A percentile compares a stretch with the other conserved stretches of the same genome.
Conservation (phyloP, 1,140 invertebrate genomes). For the Augochlora pura region DNA sequence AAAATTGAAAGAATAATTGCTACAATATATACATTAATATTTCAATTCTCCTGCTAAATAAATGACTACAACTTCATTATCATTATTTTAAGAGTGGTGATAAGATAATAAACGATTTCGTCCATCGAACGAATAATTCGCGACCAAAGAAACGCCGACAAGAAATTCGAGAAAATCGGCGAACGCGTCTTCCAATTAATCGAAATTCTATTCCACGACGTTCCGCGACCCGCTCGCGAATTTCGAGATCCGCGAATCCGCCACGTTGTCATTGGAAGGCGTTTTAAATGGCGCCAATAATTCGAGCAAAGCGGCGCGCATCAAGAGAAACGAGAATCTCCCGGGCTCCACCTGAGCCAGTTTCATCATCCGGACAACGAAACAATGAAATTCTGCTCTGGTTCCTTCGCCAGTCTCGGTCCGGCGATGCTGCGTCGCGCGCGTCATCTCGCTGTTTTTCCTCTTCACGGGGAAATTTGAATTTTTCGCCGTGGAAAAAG, state of each 20-base stretch:
- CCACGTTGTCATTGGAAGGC: background rate
- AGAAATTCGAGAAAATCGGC: no score
- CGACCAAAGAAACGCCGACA: no score
- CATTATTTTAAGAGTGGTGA: no score
- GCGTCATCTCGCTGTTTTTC: background rate
- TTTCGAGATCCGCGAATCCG: background rate
- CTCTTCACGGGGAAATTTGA: background rate
- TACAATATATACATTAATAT: no score
- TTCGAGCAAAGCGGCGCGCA: background rate
- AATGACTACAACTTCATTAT: no score
- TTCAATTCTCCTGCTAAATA: no score
- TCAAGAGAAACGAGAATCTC: background rate
- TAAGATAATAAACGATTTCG: no score
- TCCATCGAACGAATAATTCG: no score
- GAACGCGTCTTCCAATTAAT: no score
- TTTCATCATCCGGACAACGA: background rate
- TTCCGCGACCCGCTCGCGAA: background rate
- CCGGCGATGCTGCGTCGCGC: background rate
- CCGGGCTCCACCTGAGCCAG: no score
- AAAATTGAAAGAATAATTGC: no score
- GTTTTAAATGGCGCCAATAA: conserved; percentile 13
- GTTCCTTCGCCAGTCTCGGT: background rate
- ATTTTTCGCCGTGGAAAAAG: no score
- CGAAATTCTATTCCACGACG: background rate
- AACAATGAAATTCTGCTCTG: background rate